Evolutionary conservation across 2,797 vertebrate species (phyloP).

Genomic region (Coracias cyanogaster): DNA sequence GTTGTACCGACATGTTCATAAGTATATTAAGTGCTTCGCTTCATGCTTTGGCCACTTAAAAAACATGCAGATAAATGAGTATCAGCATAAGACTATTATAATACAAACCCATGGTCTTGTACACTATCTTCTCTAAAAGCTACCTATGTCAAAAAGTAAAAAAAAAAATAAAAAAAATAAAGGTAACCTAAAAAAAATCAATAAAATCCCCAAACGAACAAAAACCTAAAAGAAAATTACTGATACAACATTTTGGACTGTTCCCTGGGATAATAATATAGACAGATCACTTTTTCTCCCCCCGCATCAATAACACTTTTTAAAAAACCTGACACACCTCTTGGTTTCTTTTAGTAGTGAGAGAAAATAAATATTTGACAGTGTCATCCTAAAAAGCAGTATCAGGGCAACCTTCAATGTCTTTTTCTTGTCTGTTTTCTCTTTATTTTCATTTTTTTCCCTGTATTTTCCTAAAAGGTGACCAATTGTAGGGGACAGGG

Average conservation of each 20-base stretch:
- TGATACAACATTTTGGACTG: not conserved
- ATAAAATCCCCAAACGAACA: not conserved
- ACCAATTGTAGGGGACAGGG: not conserved
- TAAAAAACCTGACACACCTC: not conserved
- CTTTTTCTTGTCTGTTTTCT: not conserved
- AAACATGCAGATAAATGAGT: slow-evolving; percentile 5
- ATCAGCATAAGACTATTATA: not conserved
- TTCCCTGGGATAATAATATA: not conserved
- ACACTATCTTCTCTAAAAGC: not conserved
- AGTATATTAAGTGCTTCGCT: slow-evolving; percentile 12
- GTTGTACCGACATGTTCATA: slow-evolving; percentile 52
- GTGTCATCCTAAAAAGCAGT: not conserved
- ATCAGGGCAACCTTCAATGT: no score
- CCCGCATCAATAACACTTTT: not conserved
- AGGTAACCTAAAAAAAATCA: rapidly evolving
- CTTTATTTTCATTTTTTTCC: not conserved
- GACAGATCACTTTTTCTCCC: not conserved
- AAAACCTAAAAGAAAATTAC: not conserved
- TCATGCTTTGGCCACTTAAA: slow-evolving; percentile 30
- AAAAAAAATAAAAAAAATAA: no score
- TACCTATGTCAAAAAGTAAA: not conserved
- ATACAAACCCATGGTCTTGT: not conserved
- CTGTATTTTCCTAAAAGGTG: not conserved
- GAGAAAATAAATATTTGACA: not conserved
- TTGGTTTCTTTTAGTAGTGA: not conserved